These are phyloP conservation scores for Todiramphus chloris DNA, from an alignment of 2,113 vertebrate genomes.

Conservation along the genomic window DNA sequence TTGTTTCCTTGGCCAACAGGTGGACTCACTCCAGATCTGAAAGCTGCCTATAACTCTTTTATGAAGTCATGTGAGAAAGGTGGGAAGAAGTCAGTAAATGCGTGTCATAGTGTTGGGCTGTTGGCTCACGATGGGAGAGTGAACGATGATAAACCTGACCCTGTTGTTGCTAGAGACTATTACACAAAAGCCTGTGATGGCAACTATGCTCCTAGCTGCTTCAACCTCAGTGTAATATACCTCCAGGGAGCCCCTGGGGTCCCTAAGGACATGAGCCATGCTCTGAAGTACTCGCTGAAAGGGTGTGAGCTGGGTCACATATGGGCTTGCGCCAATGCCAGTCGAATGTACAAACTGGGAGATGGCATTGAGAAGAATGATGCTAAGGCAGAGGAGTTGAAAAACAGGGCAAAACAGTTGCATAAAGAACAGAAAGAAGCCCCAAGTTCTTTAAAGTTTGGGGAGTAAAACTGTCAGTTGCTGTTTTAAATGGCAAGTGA, in stretches of 20 bases:
- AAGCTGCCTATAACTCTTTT: slow-evolving; percentile 87
- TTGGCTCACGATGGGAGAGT: slow-evolving; percentile 84
- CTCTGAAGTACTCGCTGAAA: slow-evolving; percentile 83
- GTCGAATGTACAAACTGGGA: slow-evolving; percentile 94
- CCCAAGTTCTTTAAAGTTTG: slow-evolving; percentile 66
- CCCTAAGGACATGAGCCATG: slow-evolving; percentile 83
- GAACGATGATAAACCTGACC: slow-evolving; percentile 71
- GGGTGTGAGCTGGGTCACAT: slow-evolving; percentile 92
- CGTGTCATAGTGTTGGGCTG: slow-evolving; percentile 88
- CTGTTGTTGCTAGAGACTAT: slow-evolving; percentile 77
- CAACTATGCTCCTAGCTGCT: slow-evolving; percentile 88
- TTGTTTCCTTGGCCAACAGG: slow-evolving; percentile 73
- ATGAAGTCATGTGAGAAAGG: slow-evolving; percentile 82
- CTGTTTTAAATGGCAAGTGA: not conserved
- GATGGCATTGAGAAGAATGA: slow-evolving; percentile 87
- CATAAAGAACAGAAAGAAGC: slow-evolving; percentile 80
- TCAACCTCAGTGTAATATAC: slow-evolving; percentile 88
- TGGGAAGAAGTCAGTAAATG: slow-evolving; percentile 87
- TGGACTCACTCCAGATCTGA: slow-evolving; percentile 83
- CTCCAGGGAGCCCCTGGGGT: slow-evolving; percentile 83
- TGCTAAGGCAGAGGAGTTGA: slow-evolving; percentile 87
- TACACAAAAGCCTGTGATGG: slow-evolving; percentile 87
- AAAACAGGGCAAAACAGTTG: slow-evolving; percentile 84
- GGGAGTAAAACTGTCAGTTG: slow-evolving; percentile 58
- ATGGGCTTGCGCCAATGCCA: slow-evolving; percentile 94